Evolutionary conservation across 35 echinoderm and acorn worm genomes (phyloP).

Genomic region (Acanthaster planci): DNA sequence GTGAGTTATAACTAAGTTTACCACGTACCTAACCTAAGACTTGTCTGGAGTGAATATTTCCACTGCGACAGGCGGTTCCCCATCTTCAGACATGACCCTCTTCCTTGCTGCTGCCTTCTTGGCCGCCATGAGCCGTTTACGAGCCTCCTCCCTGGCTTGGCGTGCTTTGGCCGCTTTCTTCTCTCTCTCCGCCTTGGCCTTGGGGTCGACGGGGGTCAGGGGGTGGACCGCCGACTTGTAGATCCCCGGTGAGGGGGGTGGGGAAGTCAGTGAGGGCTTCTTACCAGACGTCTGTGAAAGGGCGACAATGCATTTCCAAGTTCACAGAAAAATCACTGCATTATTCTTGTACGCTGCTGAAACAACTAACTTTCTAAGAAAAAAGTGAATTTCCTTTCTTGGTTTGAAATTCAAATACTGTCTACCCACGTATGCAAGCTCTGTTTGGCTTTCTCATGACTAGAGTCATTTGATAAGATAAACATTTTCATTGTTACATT

Average conservation of each 20-base stretch:
- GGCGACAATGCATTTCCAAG: neutral
- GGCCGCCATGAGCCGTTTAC: constrained; percentile 55
- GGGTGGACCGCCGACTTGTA: neutral
- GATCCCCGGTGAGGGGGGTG: constrained; percentile 37
- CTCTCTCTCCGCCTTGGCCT: constrained; percentile 56
- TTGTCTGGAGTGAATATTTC: constrained; percentile 35
- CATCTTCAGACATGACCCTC: constrained; percentile 33
- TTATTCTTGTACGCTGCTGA: no score
- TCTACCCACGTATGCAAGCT: no score
- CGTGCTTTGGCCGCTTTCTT: constrained; percentile 52
- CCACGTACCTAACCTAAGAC: neutral
- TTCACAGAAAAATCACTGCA: no score
- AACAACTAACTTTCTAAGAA: no score
- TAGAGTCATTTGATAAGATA: no score
- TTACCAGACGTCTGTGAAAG: constrained; percentile 14
- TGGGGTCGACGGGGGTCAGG: constrained; percentile 25
- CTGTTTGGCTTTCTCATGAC: no score
- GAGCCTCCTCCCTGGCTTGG: constrained; percentile 40
- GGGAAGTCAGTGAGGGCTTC: constrained; percentile 1
- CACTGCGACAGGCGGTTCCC: constrained; percentile 32
- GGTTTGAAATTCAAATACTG: no score
- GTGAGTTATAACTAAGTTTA: no score
- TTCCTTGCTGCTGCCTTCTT: constrained; percentile 46
- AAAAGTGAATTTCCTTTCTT: no score
- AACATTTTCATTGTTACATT: no score